Evolutionary conservation across 2,797 vertebrate species (phyloP), one percentile per base, ranked within the genome.

Genomic region (Acipenser oxyrinchus): DNA sequence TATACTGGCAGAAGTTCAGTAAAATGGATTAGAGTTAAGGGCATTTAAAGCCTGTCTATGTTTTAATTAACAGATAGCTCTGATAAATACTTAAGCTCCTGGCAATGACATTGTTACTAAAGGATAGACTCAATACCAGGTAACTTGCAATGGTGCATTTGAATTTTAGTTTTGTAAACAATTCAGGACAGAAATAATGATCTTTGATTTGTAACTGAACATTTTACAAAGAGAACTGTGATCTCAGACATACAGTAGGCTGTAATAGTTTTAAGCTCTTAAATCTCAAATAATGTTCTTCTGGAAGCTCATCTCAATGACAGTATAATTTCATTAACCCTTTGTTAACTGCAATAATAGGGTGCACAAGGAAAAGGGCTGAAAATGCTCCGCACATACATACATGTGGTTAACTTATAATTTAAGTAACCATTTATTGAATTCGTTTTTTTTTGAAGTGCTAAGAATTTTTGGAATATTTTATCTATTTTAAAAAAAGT

Each of bases 61-160:
- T 85, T 88, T 83, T 87, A 89, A 93, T 92, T 90, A 92, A 85
- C 74, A 75, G 72, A 87, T 81, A 84, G 78, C 78, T 86, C 86
- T 86, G 84, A 90, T 86, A 89, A 84, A 89, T 87, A 82, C 82
- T 84, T 81, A 87, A 86, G 85, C 78, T 82, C 77, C 78, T 86
- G 74, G 82, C 82, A 85, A 60, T 82, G 83, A 83, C 86, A 81
- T 75, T 84, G 75, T 77, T 79, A 81, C 81, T 84, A 71, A 74
- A 78, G 81, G 81, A 83, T 84, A 82, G 71, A 81, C 77, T 76
- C 78, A 73, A 85, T 79, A 71, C 75, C 67, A 74, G 72, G 67
- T 76, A 78, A 74, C 77, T 81, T 78, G 61, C 81, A 81, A 72
- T 73, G 76, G 76, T 76, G 72, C 55, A 78, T 74, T 69, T 72